Evolutionary conservation across 2,797 vertebrate species (phyloP).

Genomic region (Epinephelus coioides): DNA sequence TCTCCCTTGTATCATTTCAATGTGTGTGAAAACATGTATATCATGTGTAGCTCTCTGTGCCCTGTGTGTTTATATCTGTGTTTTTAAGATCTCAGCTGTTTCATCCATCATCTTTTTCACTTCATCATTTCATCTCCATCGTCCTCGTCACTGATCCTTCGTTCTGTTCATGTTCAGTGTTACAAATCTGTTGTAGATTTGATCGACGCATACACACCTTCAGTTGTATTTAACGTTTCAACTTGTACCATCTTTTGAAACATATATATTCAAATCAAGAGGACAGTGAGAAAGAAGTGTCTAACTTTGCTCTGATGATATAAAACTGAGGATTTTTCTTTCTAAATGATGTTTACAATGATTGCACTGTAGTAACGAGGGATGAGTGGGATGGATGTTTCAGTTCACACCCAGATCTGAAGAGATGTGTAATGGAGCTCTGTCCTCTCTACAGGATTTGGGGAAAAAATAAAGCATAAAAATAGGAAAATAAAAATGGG

Average conservation of each 20-base stretch:
- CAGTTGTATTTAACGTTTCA: neutral
- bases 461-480: conserved; percentile 80
- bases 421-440: conserved; percentile 48
- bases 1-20: conserved; percentile 42
- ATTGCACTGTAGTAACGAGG: conserved; percentile 17
- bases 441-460: conserved; percentile 79
- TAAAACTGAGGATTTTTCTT: conserved; percentile 9
- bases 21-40: conserved; percentile 34
- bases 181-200: too few relatives aligned
- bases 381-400: conserved; percentile 24
- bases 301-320: neutral
- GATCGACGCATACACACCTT: too few relatives aligned
- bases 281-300: neutral
- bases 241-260: neutral
- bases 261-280: neutral
- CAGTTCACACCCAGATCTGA: conserved; percentile 10
- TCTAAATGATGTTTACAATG: conserved; percentile 1
- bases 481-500: conserved; percentile 57
- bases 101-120: conserved; percentile 27
- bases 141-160: neutral
- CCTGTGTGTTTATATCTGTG: conserved; percentile 49
- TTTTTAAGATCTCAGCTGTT: conserved; percentile 33
- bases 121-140: conserved; percentile 12
- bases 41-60: conserved; percentile 36
- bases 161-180: neutral